Conservation (phyloP, 2,113 vertebrate genomes). For the Leucopsar rothschildi region DNA sequence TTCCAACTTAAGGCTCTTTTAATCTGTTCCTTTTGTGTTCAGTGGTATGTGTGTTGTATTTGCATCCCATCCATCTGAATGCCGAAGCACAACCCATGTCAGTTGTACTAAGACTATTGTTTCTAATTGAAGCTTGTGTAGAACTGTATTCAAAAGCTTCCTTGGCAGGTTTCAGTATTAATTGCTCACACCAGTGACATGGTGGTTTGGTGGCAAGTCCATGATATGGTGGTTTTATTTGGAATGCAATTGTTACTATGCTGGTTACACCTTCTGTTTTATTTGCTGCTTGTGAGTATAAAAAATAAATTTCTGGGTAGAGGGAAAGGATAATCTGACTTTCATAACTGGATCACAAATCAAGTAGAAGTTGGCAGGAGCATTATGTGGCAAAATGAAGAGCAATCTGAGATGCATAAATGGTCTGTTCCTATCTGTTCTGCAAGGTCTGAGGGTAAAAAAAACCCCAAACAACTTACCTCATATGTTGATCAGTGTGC, state of each 20-base stretch:
- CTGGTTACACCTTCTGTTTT: not conserved
- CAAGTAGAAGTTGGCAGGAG: not conserved
- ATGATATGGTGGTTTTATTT: not conserved
- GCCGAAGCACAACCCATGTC: not conserved
- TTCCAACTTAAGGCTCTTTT: not conserved
- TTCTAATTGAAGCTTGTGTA: not conserved
- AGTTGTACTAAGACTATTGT: not conserved
- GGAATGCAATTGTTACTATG: not conserved
- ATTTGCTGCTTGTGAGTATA: not conserved
- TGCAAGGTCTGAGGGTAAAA: not conserved
- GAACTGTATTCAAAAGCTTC: not conserved
- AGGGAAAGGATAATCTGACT: not conserved
- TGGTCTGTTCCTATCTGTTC: not conserved
- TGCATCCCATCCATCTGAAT: not conserved
- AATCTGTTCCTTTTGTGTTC: not conserved
- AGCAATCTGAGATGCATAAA: not conserved
- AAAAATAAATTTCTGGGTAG: not conserved
- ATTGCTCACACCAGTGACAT: not conserved
- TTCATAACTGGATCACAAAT: not conserved
- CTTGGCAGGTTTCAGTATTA: not conserved
- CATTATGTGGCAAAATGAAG: not conserved
- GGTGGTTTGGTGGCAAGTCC: not conserved
- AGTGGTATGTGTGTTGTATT: not conserved
- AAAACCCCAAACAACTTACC: not conserved
- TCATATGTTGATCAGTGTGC: not conserved